Conservation (phyloP, 2,113 vertebrate genomes). For the Andinoacara biseriatus region DNA sequence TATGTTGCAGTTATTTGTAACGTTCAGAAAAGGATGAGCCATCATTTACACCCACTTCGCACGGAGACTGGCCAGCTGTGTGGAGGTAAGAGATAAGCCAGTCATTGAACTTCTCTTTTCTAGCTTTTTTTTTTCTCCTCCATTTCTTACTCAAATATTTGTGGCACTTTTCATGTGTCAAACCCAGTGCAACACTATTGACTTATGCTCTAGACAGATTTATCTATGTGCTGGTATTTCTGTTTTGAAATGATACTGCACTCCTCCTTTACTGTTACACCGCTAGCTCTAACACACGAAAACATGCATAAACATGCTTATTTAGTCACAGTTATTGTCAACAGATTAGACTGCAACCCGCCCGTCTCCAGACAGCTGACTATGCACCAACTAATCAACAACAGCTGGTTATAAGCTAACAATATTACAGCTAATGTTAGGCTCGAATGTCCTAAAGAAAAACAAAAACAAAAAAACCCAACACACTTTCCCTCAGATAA, state of each 20-base stretch:
- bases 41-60: neutral
- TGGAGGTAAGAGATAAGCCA: slow-evolving; percentile 3
- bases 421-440: too few species aligned
- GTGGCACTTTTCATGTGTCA: neutral
- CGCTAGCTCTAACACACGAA: too few species aligned
- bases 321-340: too few species aligned
- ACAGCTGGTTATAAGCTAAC: too few species aligned
- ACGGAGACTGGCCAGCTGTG: neutral
- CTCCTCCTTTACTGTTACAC: too few species aligned
- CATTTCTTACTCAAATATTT: neutral
- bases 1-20: neutral
- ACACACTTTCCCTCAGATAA: too few species aligned
- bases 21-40: neutral
- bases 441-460: too few species aligned
- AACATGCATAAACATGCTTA: too few species aligned
- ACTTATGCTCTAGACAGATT: neutral
- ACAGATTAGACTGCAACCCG: too few species aligned
- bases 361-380: too few species aligned
- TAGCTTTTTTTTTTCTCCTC: neutral
- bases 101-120: neutral
- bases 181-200: neutral
- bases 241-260: neutral
- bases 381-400: too few species aligned
- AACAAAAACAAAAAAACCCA: too few species aligned
- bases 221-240: neutral